These are phyloP conservation scores for Nipponia nippon DNA, from an alignment of 2,113 vertebrate species.

Conservation along the genomic window DNA sequence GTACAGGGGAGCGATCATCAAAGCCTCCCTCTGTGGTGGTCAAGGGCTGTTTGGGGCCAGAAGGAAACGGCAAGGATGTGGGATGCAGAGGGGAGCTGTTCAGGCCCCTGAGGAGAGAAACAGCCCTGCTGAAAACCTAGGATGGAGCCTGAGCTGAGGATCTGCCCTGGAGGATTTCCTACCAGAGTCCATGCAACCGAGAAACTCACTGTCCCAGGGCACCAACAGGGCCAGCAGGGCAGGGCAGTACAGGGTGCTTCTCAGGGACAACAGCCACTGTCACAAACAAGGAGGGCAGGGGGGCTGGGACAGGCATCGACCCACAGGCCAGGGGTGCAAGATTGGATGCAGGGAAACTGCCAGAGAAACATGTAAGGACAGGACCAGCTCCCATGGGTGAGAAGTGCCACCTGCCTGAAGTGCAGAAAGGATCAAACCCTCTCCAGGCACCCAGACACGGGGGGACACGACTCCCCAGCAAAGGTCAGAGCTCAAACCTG, in stretches of 20 bases:
- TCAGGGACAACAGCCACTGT: not conserved
- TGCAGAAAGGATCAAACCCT: not conserved
- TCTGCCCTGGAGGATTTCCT: not conserved
- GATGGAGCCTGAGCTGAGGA: not conserved
- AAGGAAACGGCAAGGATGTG: not conserved
- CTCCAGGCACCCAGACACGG: accelerated
- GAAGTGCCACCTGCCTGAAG: not conserved
- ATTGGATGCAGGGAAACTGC: accelerated
- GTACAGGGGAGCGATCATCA: no score
- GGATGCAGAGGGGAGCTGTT: no score
- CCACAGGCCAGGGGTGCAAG: not conserved
- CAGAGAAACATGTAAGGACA: not conserved
- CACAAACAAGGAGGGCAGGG: not conserved
- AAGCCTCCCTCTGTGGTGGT: accelerated
- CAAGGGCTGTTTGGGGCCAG: no score
- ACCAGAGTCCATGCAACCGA: accelerated
- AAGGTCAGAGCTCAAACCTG: not conserved
- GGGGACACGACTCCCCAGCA: not conserved
- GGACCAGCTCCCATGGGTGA: not conserved
- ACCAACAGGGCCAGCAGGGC: not conserved
- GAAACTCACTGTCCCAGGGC: not conserved
- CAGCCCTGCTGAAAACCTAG: not conserved
- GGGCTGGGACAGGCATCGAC: not conserved
- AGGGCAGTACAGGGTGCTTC: not conserved
- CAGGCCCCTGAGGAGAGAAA: not conserved